Conservation (phyloP, 2,113 vertebrate genomes). For the Synodontis membranacea region DNA sequence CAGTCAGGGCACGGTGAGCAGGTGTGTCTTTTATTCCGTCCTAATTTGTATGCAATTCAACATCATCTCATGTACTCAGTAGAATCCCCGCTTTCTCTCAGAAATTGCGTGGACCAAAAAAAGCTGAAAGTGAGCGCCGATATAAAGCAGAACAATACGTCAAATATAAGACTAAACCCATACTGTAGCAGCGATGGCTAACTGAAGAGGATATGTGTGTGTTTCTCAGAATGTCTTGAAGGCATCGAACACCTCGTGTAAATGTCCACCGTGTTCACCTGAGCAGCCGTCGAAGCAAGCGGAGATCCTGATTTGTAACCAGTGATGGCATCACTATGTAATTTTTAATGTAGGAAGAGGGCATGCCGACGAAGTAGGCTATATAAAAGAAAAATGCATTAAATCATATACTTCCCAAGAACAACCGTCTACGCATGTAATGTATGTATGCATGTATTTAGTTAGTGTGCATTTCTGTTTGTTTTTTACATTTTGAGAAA, state of each 20-base stretch:
- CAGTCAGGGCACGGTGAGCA: background rate
- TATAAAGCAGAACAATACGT: slow-evolving; percentile 15
- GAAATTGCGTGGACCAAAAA: slow-evolving; percentile 34
- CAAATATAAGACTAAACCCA: background rate
- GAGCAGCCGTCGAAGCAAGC: background rate
- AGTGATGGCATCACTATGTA: slow-evolving; percentile 46
- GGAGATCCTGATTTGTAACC: slow-evolving; percentile 37
- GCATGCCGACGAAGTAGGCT: slow-evolving; percentile 67
- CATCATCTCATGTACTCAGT: background rate
- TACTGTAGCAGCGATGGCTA: background rate
- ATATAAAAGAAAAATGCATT: slow-evolving; percentile 63
- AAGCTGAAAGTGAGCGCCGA: background rate
- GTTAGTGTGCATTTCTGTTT: slow-evolving; percentile 62
- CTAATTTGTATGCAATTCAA: background rate
- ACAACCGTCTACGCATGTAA: slow-evolving; percentile 76
- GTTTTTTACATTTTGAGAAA: slow-evolving; percentile 55
- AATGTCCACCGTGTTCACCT: slow-evolving; percentile 11
- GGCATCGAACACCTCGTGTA: background rate
- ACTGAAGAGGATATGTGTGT: background rate
- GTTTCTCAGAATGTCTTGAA: background rate
- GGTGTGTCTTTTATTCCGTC: background rate
- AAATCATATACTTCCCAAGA: slow-evolving; percentile 69
- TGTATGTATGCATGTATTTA: slow-evolving; percentile 75
- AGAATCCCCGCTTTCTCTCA: background rate
- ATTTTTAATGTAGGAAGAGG: slow-evolving; percentile 70